Evolutionary conservation across 92 coral and sea anemone genomes (phyloP).

Genomic region (Blastomussa wellsi): DNA sequence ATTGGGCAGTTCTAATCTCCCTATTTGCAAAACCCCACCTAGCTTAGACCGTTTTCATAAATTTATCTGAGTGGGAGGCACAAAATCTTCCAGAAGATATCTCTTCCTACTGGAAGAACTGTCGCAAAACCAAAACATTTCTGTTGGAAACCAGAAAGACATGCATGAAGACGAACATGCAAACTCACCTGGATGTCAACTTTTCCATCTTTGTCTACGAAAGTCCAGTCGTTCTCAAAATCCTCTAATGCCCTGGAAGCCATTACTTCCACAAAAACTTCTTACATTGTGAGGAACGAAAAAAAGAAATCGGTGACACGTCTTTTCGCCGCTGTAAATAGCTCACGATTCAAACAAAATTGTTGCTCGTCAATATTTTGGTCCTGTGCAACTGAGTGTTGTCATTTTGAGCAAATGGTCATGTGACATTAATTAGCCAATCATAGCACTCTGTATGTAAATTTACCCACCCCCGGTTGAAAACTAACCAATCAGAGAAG

Average conservation of each 20-base stretch:
- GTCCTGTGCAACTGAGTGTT: conserved; percentile 22
- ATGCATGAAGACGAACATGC: not conserved
- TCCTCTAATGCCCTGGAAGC: conserved; percentile 36
- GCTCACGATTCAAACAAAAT: conserved; percentile 6
- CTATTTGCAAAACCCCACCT: conserved; percentile 1
- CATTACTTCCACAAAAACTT: conserved; percentile 3
- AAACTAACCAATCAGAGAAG: conserved; percentile 20
- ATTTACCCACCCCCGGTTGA: conserved; percentile 1
- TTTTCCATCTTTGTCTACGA: conserved; percentile 70
- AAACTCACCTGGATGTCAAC: conserved; percentile 65
- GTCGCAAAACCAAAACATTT: not conserved
- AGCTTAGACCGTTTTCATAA: not conserved
- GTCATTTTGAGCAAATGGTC: not conserved
- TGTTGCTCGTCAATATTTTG: conserved; percentile 38
- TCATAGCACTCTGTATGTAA: not conserved
- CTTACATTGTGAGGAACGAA: conserved; percentile 18
- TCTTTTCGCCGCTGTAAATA: not conserved
- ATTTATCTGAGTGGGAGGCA: not conserved
- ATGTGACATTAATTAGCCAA: conserved; percentile 49
- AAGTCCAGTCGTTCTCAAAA: conserved; percentile 78
- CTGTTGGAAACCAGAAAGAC: not conserved
- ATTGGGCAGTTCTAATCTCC: not conserved
- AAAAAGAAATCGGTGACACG: not conserved
- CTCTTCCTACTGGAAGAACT: no score
- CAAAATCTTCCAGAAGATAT: not conserved